Base-by-base conservation (phyloP, 1,140 invertebrate species). In the Papilio polytes region DNA sequence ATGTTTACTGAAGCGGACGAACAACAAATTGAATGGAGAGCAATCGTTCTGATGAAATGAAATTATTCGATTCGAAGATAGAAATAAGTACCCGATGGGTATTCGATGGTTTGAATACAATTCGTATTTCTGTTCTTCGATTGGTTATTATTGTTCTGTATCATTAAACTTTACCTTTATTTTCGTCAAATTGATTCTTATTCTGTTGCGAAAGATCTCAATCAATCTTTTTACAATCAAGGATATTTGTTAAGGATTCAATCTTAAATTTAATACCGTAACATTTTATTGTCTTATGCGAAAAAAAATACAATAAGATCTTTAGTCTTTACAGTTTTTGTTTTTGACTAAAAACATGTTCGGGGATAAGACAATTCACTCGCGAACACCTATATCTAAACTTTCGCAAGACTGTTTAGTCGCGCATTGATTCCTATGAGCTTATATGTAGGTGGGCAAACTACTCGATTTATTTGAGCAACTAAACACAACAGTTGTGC, bases 31-130 rank as follows among this genome's bases (percentile, higher is more conserved):
- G 84, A 85, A 83, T 77, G 72, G 81, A 80, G 83, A 89, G 89
- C 87, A 90, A 87, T 90, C 88, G 88, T 88, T 41, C 36, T 89
- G 81, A 82, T 80, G 82, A 84, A 87, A 87, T 80, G 78, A 85
- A 84, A 85, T 88, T 82, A 84, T 85, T 84, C 79, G 81, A 80
- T 83, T 85, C 83, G 83, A 80, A 76, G 81, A 78, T 81, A 80
- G 80, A 77, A 79, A 41, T 41, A 41, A 80, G 79, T 77, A 80
- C 46, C 59, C 80, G 81, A 85, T 82, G 82, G 80, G 73, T 66
- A 78, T 53, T 59, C 78, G 81, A 77, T 80, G 79, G 74, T 79
- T 78, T 74, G 82, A 81, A 85, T 85, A 83, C 78, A 74, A 80
- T 83, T 81, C 70, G 26, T 78, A 48, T 80, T 80, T 80, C 26